phyloP scores from a whole-genome alignment of 2,797 vertebrate genomes.

The Takifugu ocellatus region DNA sequence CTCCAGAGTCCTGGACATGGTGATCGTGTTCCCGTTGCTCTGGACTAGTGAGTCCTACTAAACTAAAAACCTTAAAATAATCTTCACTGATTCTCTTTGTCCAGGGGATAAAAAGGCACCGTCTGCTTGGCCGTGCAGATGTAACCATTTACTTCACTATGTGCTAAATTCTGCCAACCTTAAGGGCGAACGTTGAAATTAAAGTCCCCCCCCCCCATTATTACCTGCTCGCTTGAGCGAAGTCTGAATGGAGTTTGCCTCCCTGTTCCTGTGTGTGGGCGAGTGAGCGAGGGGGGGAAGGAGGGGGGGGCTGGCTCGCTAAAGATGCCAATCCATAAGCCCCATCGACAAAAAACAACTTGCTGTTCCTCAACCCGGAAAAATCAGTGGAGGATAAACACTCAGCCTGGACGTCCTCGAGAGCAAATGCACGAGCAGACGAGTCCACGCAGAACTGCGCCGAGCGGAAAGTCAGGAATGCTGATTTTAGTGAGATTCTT shows the following conservation, averaged over 20 bases:
- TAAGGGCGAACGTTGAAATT: too few relatives aligned
- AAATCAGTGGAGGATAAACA: constrained; percentile 68
- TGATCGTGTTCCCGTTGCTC: neutral
- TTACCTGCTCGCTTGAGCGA: constrained; percentile 29
- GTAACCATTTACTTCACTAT: too few relatives aligned
- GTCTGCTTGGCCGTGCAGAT: too few relatives aligned
- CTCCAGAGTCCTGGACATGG: neutral
- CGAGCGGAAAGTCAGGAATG: constrained; percentile 30
- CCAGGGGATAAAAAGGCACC: too few relatives aligned
- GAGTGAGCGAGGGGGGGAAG: constrained; percentile 27
- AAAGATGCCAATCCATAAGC: constrained; percentile 65
- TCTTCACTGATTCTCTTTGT: too few relatives aligned
- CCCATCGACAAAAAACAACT: constrained; percentile 61
- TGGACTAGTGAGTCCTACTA: too few relatives aligned
- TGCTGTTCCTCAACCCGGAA: constrained; percentile 63
- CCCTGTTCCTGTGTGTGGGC: constrained; percentile 46
- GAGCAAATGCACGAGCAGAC: constrained; percentile 33
- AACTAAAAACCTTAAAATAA: too few relatives aligned
- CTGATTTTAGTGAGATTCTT: neutral
- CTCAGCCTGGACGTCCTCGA: constrained; percentile 53
- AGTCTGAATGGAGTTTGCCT: constrained; percentile 26
- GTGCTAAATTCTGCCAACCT: too few relatives aligned
- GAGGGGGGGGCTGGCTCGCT: constrained; percentile 33
- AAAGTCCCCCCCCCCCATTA: constrained; percentile 1
- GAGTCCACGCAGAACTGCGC: constrained; percentile 9